These are phyloP conservation scores for Drosophila vallismaia DNA, from an alignment of 2,888 invertebrate genomes.

Conservation along the genomic window DNA sequence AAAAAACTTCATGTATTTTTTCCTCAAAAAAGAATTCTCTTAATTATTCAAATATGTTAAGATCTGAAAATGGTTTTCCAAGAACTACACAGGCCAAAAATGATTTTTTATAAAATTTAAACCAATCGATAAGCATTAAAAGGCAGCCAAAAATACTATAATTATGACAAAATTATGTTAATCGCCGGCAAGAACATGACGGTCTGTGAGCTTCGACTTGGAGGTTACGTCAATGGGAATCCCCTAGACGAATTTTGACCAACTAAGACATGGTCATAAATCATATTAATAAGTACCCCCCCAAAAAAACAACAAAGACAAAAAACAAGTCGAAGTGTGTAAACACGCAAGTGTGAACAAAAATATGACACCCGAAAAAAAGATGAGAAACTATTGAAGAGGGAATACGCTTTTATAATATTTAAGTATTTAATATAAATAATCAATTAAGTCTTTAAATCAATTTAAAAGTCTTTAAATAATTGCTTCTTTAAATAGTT, in stretches of 20 bases:
- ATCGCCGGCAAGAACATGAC: slow-evolving; percentile 16
- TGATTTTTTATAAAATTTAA: background rate
- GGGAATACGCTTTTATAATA: background rate
- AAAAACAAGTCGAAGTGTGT: slow-evolving; percentile 10
- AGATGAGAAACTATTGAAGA: background rate
- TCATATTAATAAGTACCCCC: slow-evolving; percentile 11
- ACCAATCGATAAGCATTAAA: slow-evolving; percentile 5
- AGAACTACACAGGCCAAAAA: background rate
- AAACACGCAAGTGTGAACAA: slow-evolving; percentile 18
- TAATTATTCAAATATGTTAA: background rate
- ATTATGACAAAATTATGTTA: slow-evolving; percentile 22
- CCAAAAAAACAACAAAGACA: background rate
- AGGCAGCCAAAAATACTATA: slow-evolving; percentile 9
- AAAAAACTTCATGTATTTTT: too few relatives aligned
- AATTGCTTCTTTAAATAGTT: too few relatives aligned
- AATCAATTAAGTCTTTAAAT: background rate
- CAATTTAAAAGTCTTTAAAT: too few relatives aligned
- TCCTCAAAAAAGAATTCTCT: background rate
- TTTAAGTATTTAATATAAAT: too few relatives aligned
- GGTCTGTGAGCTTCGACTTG: background rate
- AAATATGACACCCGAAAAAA: background rate
- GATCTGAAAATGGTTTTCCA: slow-evolving; percentile 5
- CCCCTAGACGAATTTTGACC: slow-evolving; percentile 14
- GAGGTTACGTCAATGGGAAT: slow-evolving; percentile 27
- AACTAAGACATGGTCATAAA: slow-evolving; percentile 23